A percentile compares a stretch with the other conserved stretches of the same genome.
Evolutionary conservation across 2,888 invertebrate genomes (phyloP).

Genomic region (Argyresthia albistria): DNA sequence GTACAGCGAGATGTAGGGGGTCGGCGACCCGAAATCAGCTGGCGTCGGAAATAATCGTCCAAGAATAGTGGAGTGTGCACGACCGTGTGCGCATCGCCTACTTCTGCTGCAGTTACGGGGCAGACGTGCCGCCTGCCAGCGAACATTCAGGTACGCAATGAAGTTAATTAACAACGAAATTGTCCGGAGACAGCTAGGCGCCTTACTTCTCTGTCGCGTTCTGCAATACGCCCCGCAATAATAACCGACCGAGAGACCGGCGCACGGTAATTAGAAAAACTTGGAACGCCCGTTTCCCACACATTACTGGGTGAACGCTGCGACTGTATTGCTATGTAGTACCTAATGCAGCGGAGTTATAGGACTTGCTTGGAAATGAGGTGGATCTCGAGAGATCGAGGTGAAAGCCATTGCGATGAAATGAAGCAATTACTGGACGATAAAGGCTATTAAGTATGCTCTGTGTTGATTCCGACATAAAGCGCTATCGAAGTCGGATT

Average conservation of each 20-base stretch:
- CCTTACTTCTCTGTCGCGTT: constrained; percentile 54
- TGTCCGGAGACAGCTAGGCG: constrained; percentile 64
- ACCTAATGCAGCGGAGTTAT: constrained; percentile 18
- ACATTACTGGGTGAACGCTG: constrained; percentile 43
- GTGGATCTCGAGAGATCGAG: constrained; percentile 40
- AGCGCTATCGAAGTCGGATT: constrained; percentile 21
- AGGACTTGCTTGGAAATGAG: constrained; percentile 26
- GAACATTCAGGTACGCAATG: constrained; percentile 7
- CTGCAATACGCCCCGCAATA: constrained; percentile 54
- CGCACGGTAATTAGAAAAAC: constrained; percentile 52
- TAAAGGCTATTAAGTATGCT: constrained; percentile 32
- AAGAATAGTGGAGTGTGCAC: constrained; percentile 32
- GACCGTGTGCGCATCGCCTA: constrained; percentile 37
- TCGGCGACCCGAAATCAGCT: constrained; percentile 23
- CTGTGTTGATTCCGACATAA: not conserved
- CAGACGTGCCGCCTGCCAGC: constrained; percentile 39
- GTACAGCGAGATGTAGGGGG: not conserved
- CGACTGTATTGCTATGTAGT: constrained; percentile 31
- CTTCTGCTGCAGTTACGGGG: constrained; percentile 42
- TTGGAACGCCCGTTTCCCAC: constrained; percentile 55
- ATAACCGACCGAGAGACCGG: constrained; percentile 44
- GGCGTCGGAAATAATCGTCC: constrained; percentile 32
- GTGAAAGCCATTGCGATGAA: constrained; percentile 40
- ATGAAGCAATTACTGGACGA: constrained; percentile 32
- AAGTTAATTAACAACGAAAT: constrained; percentile 62